phyloP scores from a whole-genome alignment of 30 jellyfish, hydroid and myxozoan genomes.

The Haliclystus octoradiatus region DNA sequence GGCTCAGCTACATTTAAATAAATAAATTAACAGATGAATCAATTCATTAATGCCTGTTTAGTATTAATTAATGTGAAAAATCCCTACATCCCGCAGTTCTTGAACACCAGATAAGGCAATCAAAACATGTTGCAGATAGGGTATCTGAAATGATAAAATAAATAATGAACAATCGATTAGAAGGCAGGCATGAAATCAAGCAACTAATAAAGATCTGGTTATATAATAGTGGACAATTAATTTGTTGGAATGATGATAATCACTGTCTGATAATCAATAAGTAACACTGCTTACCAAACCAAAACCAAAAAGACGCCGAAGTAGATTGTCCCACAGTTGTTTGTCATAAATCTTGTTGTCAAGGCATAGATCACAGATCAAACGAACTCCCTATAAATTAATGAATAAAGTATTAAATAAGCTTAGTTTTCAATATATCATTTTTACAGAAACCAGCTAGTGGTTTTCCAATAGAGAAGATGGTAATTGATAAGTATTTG shows the following conservation, averaged over 20 bases:
- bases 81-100: constrained; percentile 68
- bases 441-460: too few relatives aligned
- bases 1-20: background rate
- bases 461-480: too few relatives aligned
- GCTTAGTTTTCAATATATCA: too few relatives aligned
- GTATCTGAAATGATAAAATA: constrained; percentile 27
- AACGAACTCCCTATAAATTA: constrained; percentile 57
- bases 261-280: too few relatives aligned
- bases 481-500: too few relatives aligned
- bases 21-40: background rate
- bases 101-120: constrained; percentile 72
- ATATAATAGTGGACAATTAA: too few relatives aligned
- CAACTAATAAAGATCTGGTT: too few relatives aligned
- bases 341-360: constrained; percentile 80
- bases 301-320: constrained; percentile 60
- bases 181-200: too few relatives aligned
- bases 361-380: constrained; percentile 72
- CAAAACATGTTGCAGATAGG: constrained; percentile 61
- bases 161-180: background rate
- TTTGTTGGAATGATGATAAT: too few relatives aligned
- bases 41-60: too few relatives aligned
- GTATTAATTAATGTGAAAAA: too few relatives aligned
- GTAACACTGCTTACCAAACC: constrained; percentile 46
- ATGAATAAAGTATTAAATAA: background rate
- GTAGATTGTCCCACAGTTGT: constrained; percentile 76